These are phyloP conservation scores for Drosophila percnosoma DNA, from an alignment of 2,888 invertebrate genomes.

Conservation along the genomic window DNA sequence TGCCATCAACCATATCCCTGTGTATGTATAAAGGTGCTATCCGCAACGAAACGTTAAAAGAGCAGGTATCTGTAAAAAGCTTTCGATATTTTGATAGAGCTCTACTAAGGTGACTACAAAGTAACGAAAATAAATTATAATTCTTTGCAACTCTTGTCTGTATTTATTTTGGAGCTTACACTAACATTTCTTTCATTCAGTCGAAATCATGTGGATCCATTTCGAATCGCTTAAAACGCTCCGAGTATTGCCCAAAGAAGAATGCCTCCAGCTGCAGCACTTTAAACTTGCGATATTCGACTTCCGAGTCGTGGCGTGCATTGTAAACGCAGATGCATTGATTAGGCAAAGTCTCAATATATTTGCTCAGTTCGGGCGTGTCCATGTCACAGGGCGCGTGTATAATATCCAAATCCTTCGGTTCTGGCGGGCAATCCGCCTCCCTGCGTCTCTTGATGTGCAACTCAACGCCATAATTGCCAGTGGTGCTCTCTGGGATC, in stretches of 20 bases:
- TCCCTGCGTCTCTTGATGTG: slow-evolving; percentile 31
- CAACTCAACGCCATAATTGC: neutral
- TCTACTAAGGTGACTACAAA: neutral
- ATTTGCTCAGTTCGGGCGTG: neutral
- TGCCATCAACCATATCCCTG: slow-evolving; percentile 29
- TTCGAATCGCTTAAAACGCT: slow-evolving; percentile 51
- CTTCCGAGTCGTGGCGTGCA: slow-evolving; percentile 16
- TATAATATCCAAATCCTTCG: slow-evolving; percentile 14
- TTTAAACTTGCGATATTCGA: slow-evolving; percentile 37
- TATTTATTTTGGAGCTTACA: neutral
- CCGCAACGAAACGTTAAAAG: neutral
- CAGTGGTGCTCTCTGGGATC: neutral
- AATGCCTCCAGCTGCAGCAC: slow-evolving; percentile 45
- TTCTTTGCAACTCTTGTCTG: neutral
- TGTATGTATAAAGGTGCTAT: slow-evolving; percentile 3
- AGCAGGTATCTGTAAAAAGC: neutral
- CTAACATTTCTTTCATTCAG: slow-evolving; percentile 86
- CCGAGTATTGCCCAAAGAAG: slow-evolving; percentile 48
- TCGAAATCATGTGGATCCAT: slow-evolving; percentile 89
- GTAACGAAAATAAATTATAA: neutral
- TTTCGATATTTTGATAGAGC: neutral
- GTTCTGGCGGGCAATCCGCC: neutral
- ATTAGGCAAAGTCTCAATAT: slow-evolving; percentile 31
- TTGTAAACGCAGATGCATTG: slow-evolving; percentile 47
- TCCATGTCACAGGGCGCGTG: slow-evolving; percentile 54